phyloP scores from a whole-genome alignment of 2,888 invertebrate genomes.

The Ditula angustiorana region DNA sequence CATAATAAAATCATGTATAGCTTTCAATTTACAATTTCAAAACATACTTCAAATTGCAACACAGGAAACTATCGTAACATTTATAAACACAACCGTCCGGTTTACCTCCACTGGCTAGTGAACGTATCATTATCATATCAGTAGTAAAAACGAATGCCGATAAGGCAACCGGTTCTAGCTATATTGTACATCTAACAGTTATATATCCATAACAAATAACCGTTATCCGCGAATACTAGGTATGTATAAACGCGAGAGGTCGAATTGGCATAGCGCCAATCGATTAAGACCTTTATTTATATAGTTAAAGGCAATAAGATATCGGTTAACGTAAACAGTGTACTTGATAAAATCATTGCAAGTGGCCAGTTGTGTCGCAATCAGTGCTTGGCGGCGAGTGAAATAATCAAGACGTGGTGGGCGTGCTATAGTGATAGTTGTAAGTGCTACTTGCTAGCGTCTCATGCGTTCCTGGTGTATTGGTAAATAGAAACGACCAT shows the following conservation, averaged over 20 bases:
- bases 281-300: slow-evolving; percentile 33
- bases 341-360: slow-evolving; percentile 29
- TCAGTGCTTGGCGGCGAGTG: slow-evolving; percentile 49
- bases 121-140: slow-evolving; percentile 20
- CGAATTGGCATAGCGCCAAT: slow-evolving; percentile 7
- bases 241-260: slow-evolving; percentile 33
- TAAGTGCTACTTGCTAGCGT: slow-evolving; percentile 37
- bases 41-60: slow-evolving; percentile 16
- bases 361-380: slow-evolving; percentile 22
- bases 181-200: slow-evolving; percentile 13
- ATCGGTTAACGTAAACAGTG: slow-evolving; percentile 5
- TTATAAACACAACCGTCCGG: slow-evolving; percentile 25
- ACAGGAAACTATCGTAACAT: slow-evolving; percentile 19
- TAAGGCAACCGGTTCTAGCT: slow-evolving; percentile 27
- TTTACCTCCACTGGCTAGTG: slow-evolving; percentile 20
- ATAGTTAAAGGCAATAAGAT: slow-evolving; percentile 10
- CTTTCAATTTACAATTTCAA: slow-evolving; percentile 1
- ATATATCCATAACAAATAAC: slow-evolving; percentile 32
- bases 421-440: slow-evolving; percentile 46
- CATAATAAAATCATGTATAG: background rate
- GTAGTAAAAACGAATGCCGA: slow-evolving; percentile 18
- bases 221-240: slow-evolving; percentile 31
- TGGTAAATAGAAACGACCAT: slow-evolving; percentile 44
- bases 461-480: slow-evolving; percentile 58
- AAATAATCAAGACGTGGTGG: slow-evolving; percentile 62